Evolutionary conservation across 2,888 invertebrate species (phyloP), one percentile per base, ranked within the genome.

Genomic region (Agriopis leucophaearia): DNA sequence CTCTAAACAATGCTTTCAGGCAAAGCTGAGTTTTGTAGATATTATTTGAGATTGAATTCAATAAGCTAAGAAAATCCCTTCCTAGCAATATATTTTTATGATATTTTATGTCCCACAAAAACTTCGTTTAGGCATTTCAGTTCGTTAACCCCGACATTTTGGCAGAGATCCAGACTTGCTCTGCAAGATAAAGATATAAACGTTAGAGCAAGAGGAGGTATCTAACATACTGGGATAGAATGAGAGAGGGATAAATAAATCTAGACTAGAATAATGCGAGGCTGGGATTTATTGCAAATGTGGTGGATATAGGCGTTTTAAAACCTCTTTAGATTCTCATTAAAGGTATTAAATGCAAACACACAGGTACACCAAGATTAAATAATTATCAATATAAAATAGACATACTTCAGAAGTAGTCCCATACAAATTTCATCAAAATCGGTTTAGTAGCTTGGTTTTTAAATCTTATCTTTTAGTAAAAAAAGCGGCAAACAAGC

Each of bases 91-190:
- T n/a, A 51, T 50, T 50, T 50, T 50, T 18, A 7, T 50, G 13
- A 50, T 27, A 50, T 35, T n/a, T 63, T 56, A 51, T 50, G 48
- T 38, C 13, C 51, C 3, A 16, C 50, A 55, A 57, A 60, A 57
- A 40, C 56, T 45, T 61, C 56, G 45, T 45, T 51, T 65, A 71
- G 70, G 69, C 66, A 45, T 55, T 38, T 36, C 55, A 66, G 69
- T 69, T 64, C 64, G 47, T 69, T 56, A 70, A 64, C 68, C 71
- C 57, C 38, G n/a, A 13, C 42, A 52, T 48, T 70, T 72, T 74
- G 74, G 74, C 70, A 72, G 51, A 27, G 50, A 45, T 68, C 61
- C 67, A 62, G 58, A 35, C 35, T 50, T 13, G 0, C 8, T 36
- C 51, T 42, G 18, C n/a, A 38, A 12, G 50, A 72, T 70, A 44